Evolutionary conservation across 2,888 invertebrate species (phyloP).

Genomic region (Cosmia pyralina): DNA sequence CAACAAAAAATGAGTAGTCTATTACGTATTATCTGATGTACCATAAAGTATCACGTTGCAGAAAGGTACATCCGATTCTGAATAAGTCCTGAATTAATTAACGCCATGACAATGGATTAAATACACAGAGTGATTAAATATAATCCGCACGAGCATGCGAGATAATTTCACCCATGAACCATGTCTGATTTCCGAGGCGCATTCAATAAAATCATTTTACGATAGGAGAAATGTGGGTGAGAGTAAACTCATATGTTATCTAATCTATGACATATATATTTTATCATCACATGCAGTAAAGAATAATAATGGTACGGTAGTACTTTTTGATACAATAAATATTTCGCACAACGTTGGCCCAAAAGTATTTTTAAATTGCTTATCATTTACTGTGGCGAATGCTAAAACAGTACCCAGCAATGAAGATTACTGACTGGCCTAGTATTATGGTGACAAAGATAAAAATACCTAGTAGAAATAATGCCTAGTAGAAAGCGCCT

Average conservation of each 20-base stretch:
- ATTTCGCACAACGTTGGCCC: background rate
- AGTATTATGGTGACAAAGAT: background rate
- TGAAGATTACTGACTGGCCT: background rate
- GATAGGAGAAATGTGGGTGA: slow-evolving; percentile 24
- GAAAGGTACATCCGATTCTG: slow-evolving; percentile 30
- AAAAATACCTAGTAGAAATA: too few species aligned
- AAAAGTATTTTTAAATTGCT: background rate
- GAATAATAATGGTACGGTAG: background rate
- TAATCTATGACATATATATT: slow-evolving; percentile 42
- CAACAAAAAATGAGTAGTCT: background rate
- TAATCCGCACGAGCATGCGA: slow-evolving; percentile 34
- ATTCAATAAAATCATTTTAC: slow-evolving; percentile 24
- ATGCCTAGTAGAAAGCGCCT: background rate
- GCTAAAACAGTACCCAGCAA: background rate
- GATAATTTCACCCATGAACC: slow-evolving; percentile 44
- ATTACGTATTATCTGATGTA: slow-evolving; percentile 28
- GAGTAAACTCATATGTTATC: slow-evolving; percentile 36
- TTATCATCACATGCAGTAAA: slow-evolving; percentile 21
- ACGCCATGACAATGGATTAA: slow-evolving; percentile 47
- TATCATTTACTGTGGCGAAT: background rate
- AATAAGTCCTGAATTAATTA: slow-evolving; percentile 53
- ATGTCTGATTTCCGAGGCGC: slow-evolving; percentile 23
- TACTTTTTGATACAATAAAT: background rate
- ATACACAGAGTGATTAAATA: too few species aligned
- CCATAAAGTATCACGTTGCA: slow-evolving; percentile 23